These are phyloP conservation scores for Drosophila stalkeri DNA, from an alignment of 2,888 invertebrate genomes.

Conservation along the genomic window DNA sequence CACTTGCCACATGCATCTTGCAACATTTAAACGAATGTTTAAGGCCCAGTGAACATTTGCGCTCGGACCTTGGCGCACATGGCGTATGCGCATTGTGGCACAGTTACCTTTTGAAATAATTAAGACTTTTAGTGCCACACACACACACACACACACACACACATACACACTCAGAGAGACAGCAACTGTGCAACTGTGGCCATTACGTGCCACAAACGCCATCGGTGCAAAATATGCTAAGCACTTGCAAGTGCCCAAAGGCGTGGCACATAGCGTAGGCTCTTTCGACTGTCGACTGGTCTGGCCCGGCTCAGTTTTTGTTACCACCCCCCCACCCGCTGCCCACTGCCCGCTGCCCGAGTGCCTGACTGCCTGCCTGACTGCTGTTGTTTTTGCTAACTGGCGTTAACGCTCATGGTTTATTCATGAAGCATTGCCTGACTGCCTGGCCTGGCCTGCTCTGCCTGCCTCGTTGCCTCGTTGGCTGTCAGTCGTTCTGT, in stretches of 20 bases:
- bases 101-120: slow-evolving; percentile 71
- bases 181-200: slow-evolving; percentile 45
- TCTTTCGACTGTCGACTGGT: neutral
- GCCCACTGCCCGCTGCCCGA: slow-evolving; percentile 6
- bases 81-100: slow-evolving; percentile 41
- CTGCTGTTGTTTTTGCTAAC: slow-evolving; percentile 66
- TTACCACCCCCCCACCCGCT: too few relatives aligned
- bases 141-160: slow-evolving; percentile 1
- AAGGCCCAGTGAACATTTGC: slow-evolving; percentile 37
- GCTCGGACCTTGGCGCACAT: slow-evolving; percentile 17
- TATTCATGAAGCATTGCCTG: slow-evolving; percentile 59
- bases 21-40: slow-evolving; percentile 28
- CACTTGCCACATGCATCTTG: slow-evolving; percentile 25
- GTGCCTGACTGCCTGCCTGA: slow-evolving; percentile 3
- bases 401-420: slow-evolving; percentile 68
- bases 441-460: slow-evolving; percentile 12
- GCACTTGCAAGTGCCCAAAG: slow-evolving; percentile 48
- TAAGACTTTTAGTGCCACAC: slow-evolving; percentile 65
- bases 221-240: slow-evolving; percentile 72
- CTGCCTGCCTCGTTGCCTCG: neutral
- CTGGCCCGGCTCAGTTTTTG: slow-evolving; percentile 32
- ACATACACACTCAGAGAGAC: neutral
- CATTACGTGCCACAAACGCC: slow-evolving; percentile 61
- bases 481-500: neutral
- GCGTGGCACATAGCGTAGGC: slow-evolving; percentile 16